Percentiles rank a stretch among this genome's conserved stretches.
Conservation (phyloP, 2,888 invertebrate species). For the Marronus borbonicus region DNA sequence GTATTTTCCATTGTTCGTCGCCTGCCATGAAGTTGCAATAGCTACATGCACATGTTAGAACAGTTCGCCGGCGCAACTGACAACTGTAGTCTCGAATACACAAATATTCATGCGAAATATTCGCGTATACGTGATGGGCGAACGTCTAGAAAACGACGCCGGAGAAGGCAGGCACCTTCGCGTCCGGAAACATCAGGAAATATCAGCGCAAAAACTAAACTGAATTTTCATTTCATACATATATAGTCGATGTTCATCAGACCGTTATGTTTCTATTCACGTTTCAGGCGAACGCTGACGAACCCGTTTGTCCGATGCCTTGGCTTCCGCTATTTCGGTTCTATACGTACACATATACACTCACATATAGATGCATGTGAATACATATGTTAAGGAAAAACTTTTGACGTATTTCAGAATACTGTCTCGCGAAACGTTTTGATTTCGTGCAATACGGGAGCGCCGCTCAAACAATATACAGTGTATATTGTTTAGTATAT, state of each 20-base stretch:
- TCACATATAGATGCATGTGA: not conserved
- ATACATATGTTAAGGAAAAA: slow-evolving; percentile 57
- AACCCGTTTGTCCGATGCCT: slow-evolving; percentile 3
- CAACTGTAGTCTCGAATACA: slow-evolving; percentile 10
- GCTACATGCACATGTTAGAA: not conserved
- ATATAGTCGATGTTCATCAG: slow-evolving; percentile 58
- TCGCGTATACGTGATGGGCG: slow-evolving; percentile 21
- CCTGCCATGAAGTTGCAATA: not conserved
- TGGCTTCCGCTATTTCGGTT: slow-evolving; percentile 6
- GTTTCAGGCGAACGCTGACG: slow-evolving; percentile 48
- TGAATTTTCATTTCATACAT: slow-evolving; percentile 57
- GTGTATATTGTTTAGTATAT: no score
- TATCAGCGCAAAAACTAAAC: slow-evolving; percentile 56
- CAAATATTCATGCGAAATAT: slow-evolving; percentile 18
- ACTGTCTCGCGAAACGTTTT: slow-evolving; percentile 35
- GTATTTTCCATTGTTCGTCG: slow-evolving; percentile 1
- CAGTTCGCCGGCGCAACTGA: not conserved
- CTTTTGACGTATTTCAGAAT: slow-evolving; percentile 56
- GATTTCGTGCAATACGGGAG: slow-evolving; percentile 33
- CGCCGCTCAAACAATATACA: not conserved
- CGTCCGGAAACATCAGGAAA: slow-evolving; percentile 29
- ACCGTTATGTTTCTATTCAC: slow-evolving; percentile 59
- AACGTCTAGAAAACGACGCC: slow-evolving; percentile 9
- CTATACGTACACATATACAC: not conserved
- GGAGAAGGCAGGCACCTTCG: slow-evolving; percentile 1